These are phyloP conservation scores for Noctua janthe DNA, from an alignment of 2,888 invertebrate genomes.

Conservation along the genomic window DNA sequence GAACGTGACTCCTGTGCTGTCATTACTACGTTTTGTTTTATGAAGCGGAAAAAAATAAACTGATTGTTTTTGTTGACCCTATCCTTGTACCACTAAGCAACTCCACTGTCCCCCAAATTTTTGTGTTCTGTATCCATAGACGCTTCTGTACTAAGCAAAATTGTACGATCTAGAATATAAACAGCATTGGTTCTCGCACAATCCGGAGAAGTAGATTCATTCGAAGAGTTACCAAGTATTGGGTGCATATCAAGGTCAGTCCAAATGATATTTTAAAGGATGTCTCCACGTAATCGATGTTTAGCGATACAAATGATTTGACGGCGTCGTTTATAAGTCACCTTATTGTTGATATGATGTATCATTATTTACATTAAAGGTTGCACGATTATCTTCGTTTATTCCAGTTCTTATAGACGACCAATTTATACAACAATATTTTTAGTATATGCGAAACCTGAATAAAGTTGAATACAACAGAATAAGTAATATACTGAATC, in stretches of 20 bases:
- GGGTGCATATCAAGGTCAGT: conserved; percentile 59
- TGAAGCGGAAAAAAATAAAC: conserved; percentile 67
- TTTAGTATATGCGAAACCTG: too few relatives aligned
- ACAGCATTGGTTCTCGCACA: conserved; percentile 21
- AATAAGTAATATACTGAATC: too few relatives aligned
- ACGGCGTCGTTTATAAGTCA: conserved; percentile 56
- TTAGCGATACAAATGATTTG: conserved; percentile 61
- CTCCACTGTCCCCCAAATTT: background rate
- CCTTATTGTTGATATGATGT: conserved; percentile 37
- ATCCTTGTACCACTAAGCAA: conserved; percentile 21
- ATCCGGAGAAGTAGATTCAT: background rate
- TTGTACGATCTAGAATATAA: background rate
- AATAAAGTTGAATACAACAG: too few relatives aligned
- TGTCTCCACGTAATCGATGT: conserved; percentile 67
- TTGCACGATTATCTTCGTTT: conserved; percentile 10
- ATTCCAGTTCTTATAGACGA: background rate
- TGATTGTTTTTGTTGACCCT: conserved; percentile 65
- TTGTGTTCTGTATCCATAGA: conserved; percentile 19
- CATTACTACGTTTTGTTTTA: conserved; percentile 81
- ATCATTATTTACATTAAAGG: conserved; percentile 52
- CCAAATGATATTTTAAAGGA: conserved; percentile 73
- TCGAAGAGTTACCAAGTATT: background rate
- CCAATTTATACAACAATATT: background rate
- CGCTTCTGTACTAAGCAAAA: background rate
- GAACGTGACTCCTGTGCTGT: conserved; percentile 87